Evolutionary conservation across 1,140 invertebrate genomes (phyloP).

Genomic region (Eciton burchellii): DNA sequence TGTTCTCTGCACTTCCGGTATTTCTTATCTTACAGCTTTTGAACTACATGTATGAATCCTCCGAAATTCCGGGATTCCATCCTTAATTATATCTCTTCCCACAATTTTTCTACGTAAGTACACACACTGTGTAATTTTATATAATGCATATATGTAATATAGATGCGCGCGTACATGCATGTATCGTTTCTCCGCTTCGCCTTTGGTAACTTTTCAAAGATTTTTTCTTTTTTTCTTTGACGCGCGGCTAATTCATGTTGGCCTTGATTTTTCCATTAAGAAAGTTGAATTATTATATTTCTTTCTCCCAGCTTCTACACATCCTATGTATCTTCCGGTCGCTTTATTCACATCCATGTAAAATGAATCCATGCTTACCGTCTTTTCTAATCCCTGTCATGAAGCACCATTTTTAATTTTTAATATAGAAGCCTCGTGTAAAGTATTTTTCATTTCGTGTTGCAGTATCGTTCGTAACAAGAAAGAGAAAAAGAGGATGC

Average conservation of each 20-base stretch:
- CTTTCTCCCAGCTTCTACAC: conserved; percentile 7
- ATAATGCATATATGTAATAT: neutral
- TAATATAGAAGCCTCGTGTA: neutral
- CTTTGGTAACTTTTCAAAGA: neutral
- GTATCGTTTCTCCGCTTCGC: no score
- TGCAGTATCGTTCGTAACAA: neutral
- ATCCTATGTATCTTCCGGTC: no score
- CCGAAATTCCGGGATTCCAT: conserved; percentile 11
- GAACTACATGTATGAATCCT: neutral
- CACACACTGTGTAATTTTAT: conserved; percentile 16
- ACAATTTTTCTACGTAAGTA: conserved; percentile 19
- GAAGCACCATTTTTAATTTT: no score
- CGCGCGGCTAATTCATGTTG: neutral
- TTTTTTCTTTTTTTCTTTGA: neutral
- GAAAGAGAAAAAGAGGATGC: neutral
- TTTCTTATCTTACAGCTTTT: conserved; percentile 7
- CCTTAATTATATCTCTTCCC: conserved; percentile 25
- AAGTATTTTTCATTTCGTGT: neutral
- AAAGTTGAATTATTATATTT: conserved; percentile 5
- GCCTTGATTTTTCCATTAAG: neutral
- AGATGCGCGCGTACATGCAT: neutral
- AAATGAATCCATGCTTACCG: no score
- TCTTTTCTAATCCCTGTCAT: no score
- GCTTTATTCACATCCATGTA: no score
- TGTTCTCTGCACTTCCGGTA: neutral